Conservation (phyloP, 2,888 invertebrate species). For the Brachyptera risi region DNA sequence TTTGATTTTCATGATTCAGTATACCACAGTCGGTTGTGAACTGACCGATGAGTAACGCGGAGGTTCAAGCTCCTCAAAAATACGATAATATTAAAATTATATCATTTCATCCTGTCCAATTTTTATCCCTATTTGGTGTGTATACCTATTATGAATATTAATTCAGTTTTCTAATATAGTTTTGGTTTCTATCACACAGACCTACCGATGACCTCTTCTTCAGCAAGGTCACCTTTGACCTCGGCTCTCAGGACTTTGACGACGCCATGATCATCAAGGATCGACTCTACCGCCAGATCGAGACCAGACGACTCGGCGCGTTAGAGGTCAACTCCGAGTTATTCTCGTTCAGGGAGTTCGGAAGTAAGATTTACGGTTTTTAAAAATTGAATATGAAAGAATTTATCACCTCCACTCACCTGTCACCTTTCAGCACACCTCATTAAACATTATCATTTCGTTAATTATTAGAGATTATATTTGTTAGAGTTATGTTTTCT, state of each 20-base stretch:
- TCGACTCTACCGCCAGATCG: constrained; percentile 56
- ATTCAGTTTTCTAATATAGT: too few relatives aligned
- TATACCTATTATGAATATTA: too few relatives aligned
- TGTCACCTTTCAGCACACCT: too few relatives aligned
- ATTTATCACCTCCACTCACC: too few relatives aligned
- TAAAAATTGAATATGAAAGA: too few relatives aligned
- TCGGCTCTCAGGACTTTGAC: constrained; percentile 57
- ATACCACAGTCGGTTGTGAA: too few relatives aligned
- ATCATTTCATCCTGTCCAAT: too few relatives aligned
- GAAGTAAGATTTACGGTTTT: constrained; percentile 46
- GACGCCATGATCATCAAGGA: constrained; percentile 51
- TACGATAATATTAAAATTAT: too few relatives aligned
- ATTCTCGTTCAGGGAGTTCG: constrained; percentile 55
- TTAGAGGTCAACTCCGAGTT: constrained; percentile 55
- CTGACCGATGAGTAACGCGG: too few relatives aligned
- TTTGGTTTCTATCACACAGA: constrained; percentile 44
- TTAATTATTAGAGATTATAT: neutral
- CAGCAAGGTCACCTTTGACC: constrained; percentile 63
- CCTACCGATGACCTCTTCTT: constrained; percentile 55
- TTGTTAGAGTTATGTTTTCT: neutral
- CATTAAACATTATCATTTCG: constrained; percentile 24
- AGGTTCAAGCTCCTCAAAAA: too few relatives aligned
- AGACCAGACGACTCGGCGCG: constrained; percentile 51
- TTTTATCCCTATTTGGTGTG: too few relatives aligned
- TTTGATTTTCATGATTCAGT: too few relatives aligned